These are phyloP conservation scores for Diorhabda elongata DNA, from an alignment of 1,140 invertebrate species.

Conservation along the genomic window DNA sequence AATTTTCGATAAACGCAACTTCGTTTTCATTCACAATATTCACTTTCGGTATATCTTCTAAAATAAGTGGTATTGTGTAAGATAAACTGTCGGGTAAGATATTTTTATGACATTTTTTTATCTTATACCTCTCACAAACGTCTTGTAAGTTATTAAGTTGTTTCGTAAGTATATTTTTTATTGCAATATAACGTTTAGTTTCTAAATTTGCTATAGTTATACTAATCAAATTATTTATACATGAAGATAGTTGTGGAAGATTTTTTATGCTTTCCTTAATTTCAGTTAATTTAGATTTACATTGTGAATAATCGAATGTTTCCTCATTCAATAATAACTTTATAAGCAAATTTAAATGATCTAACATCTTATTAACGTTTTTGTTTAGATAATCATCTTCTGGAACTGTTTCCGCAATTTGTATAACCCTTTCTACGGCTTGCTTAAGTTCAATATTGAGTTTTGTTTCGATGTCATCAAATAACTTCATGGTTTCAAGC, in stretches of 20 bases:
- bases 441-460: too few species aligned
- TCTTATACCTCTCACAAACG: not conserved
- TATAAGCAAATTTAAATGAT: not conserved
- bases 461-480: too few species aligned
- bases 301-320: not conserved
- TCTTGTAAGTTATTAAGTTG: not conserved
- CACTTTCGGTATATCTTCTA: conserved; percentile 13
- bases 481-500: too few species aligned
- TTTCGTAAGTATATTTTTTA: too few species aligned
- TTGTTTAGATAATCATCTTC: not conserved
- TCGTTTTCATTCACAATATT: conserved; percentile 1
- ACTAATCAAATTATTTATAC: too few species aligned
- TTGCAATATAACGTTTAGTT: too few species aligned
- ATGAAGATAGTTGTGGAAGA: too few species aligned
- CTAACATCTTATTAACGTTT: not conserved
- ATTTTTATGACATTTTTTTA: conserved; percentile 18
- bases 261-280: too few species aligned
- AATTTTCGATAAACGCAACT: not conserved
- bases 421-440: too few species aligned
- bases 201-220: too few species aligned
- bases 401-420: too few species aligned
- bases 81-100: conserved; percentile 20
- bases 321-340: not conserved
- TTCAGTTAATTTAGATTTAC: not conserved
- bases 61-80: conserved; percentile 21